phyloP scores from a whole-genome alignment of 2,797 vertebrate species.

The Nannoperca australis region DNA sequence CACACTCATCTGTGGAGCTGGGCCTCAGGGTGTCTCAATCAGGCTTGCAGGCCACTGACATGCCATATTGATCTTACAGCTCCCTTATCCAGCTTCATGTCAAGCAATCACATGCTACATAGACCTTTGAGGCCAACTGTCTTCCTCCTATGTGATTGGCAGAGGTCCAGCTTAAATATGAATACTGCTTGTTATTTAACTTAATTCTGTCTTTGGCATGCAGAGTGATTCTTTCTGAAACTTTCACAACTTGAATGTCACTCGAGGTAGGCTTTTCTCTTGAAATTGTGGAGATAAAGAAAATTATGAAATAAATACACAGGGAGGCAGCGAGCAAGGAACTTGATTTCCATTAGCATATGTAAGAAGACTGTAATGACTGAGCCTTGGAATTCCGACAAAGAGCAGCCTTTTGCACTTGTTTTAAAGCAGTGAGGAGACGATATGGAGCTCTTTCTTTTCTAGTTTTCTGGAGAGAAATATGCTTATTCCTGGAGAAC shows the following conservation, averaged over 20 bases:
- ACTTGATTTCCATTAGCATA: conserved; percentile 51
- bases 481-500: conserved; percentile 68
- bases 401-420: conserved; percentile 47
- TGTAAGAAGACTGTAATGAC: conserved; percentile 39
- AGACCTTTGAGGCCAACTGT: conserved; percentile 29
- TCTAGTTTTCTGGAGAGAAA: conserved; percentile 48
- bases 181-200: conserved; percentile 11
- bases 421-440: conserved; percentile 29
- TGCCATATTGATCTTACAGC: conserved; percentile 63
- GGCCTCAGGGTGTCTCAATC: conserved; percentile 38
- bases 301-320: conserved; percentile 18
- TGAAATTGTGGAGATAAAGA: conserved; percentile 22
- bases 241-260: conserved; percentile 14
- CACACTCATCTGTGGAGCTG: conserved; percentile 4
- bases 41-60: conserved; percentile 46
- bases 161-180: conserved; percentile 39
- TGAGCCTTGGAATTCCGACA: conserved; percentile 10
- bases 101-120: conserved; percentile 17
- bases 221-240: conserved; percentile 15
- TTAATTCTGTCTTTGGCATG: conserved; percentile 15
- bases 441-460: conserved; percentile 5
- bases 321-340: conserved; percentile 12
- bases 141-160: conserved; percentile 30
- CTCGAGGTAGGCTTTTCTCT: conserved; percentile 3
- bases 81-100: conserved; percentile 49